Base-by-base conservation (phyloP, 2,113 vertebrate genomes). In the Apteryx mantelli region DNA sequence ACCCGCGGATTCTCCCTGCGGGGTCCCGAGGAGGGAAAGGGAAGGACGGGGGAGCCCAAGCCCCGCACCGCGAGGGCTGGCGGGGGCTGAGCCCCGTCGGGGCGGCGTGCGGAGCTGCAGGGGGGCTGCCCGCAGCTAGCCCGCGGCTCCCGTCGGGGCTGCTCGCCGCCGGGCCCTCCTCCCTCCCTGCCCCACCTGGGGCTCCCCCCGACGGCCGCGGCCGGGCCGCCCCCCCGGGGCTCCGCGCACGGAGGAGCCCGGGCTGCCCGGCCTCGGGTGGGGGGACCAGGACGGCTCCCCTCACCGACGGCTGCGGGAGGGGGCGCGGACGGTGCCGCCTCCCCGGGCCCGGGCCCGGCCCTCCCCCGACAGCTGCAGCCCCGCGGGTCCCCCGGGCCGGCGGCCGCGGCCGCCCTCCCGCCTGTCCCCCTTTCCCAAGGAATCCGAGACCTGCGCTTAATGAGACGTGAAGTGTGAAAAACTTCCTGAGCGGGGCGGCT, bases 401-500 rank as follows among this genome's bases (percentile, higher is more conserved):
- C 42, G 53, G 71, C 69, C 74, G 64, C 38, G 16, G 26, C 30
- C 71, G 21, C 86, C 68, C 82, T 73, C 88, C 85, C 55, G 25
- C 56, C 84, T n/a, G 86, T 90, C 88, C 95, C 95, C 96, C 97
- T 98, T 99, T 99, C 98, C 98, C 98, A 97, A 98, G 99, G 98
- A 99, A 98, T 98, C 98, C 96, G 98, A 98, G 98, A 98, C 98
- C 98, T 63, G 95, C 96, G 98, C 98, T 99, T 99, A 99, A 99
- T 99, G 99, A 99, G 99, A 99, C 98, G 98, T 99, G 99, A 99
- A 99, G 99, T 99, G 99, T 99, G 99, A 97, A 99, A 99, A 99
- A 99, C 99, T 99, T 99, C 99, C 99, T 97, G 98, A 94, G 97
- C 97, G 91, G 96, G 97, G 98, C 98, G 98, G 98, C 98, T 98